These are phyloP conservation scores for Lycaena phlaeas DNA, from an alignment of 2,888 invertebrate genomes.

Conservation along the genomic window DNA sequence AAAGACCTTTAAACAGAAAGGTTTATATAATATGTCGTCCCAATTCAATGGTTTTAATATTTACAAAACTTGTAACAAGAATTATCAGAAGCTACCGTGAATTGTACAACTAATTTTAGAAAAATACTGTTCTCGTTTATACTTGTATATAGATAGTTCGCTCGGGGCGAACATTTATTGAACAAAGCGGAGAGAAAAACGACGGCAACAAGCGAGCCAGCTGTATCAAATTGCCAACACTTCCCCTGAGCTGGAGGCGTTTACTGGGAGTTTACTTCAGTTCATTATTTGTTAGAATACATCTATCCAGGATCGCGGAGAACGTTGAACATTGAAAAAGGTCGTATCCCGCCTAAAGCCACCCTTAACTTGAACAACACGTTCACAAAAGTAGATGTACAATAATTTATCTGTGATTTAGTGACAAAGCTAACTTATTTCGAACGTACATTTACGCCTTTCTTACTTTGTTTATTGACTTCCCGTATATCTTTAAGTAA, in stretches of 20 bases:
- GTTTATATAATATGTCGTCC: no score
- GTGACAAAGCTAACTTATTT: conserved; percentile 2
- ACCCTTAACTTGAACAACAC: conserved; percentile 9
- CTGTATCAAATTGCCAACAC: conserved; percentile 52
- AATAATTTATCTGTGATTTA: conserved; percentile 3
- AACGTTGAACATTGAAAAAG: conserved; percentile 9
- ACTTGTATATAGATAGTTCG: neutral
- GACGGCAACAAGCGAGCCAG: conserved; percentile 4
- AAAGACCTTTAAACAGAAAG: no score
- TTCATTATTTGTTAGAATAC: conserved; percentile 57
- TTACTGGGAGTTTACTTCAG: conserved; percentile 47
- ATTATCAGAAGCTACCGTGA: no score
- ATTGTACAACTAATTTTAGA: no score
- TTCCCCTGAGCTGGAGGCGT: conserved; percentile 41
- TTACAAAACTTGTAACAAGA: no score
- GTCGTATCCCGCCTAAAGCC: conserved; percentile 1
- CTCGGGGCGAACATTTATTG: conserved; percentile 3
- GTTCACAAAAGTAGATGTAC: conserved; percentile 4
- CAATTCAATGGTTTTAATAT: no score
- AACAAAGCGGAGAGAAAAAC: conserved; percentile 6
- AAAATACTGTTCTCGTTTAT: no score
- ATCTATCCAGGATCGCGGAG: conserved; percentile 32
- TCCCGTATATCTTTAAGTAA: no score
- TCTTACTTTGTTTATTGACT: no score
- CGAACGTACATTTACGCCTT: neutral